Evolutionary conservation across 1,140 invertebrate genomes (phyloP), one percentile per base, ranked within the genome.

Genomic region (Lepidurus packardi): DNA sequence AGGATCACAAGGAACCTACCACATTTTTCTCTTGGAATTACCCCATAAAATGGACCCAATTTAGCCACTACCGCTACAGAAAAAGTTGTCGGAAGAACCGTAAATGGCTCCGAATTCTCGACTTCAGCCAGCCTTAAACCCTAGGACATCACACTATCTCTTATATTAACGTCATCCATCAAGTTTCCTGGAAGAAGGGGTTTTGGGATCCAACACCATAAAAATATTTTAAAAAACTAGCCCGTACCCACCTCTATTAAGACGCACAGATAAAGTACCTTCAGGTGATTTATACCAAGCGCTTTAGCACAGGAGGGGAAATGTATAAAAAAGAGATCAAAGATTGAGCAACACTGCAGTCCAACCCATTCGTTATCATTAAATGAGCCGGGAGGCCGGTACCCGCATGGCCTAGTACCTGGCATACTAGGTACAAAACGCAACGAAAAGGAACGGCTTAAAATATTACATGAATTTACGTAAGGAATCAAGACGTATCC

Each of bases 161-260:
- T 65, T n/a, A 65, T 65, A 65, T 65, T 65, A 65, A 65, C 53
- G n/a, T 65, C 53, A 65, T 65, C 53, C 53, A 65, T 65, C 53
- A 65, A 65, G 53, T 65, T 34, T 65, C 53, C 1, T 65, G 53
- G 53, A 65, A 65, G 53, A n/a, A 65, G 53, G 21, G 13, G 25
- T 34, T 65, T 13, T 4, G 21, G 13, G 13, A 21, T 65, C 53
- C 13, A 65, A 13, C 13, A 21, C 21, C 53, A 16, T 21, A 21
- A 21, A 7, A 21, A 7, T 13, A 1, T 16, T n/a, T 1, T 21
- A 65, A 16, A 16, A 65, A 65, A 3, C 1, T 5, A 21, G 53
- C 16, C 1, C 13, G 16, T 7, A 21, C 21, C 10, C 10, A 65
- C 53, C 21, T 13, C 16, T 16, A 65, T n/a, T 34, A 34, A 21